Base-by-base conservation (phyloP, 2,888 invertebrate species). In the Eudasyphora cyanicolor region DNA sequence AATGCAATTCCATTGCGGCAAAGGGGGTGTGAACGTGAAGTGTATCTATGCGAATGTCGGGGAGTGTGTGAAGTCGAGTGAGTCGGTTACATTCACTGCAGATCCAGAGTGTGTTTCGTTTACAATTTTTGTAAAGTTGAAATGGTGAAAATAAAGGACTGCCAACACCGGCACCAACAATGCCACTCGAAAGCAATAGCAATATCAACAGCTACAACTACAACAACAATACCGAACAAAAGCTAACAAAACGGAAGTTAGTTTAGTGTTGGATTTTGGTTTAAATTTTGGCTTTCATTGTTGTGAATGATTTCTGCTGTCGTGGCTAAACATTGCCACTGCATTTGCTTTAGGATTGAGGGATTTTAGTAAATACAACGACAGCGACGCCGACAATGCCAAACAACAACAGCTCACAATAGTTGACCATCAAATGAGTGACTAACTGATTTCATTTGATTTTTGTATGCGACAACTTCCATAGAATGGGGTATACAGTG, bases 381-480 rank as follows among this genome's bases (percentile, higher is more conserved):
- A 35, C 64, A 64, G n/a, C n/a, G n/a, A n/a, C n/a, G n/a, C n/a
- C n/a, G n/a, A n/a, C n/a, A n/a, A n/a, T n/a, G n/a, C n/a, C n/a
- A n/a, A n/a, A 17, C 64, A 67, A 57, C 27, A 14, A 27, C 57
- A 27, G n/a, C 57, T 10, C 35, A 67, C 71, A 45, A 35, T 17
- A 82, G 76, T 76, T 82, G 73, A 80, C 81, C 81, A 84, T 76
- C 57, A 78, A 81, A 76, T 67, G 60, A 81, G 51, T 76, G 75
- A 79, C 71, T 73, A 69, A 79, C 51, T 76, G 75, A 79, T 76
- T 81, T 76, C 49, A 27, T 79, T 80, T 70, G 3, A 69, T 45
- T 75, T 71, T 17, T 8, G n/a, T n/a, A n/a, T n/a, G n/a, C n/a
- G n/a, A n/a, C n/a, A n/a, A n/a, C n/a, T n/a, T n/a, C n/a, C n/a